Base-by-base conservation (phyloP, 2,113 vertebrate species). In the Macheiramphus alcinus region DNA sequence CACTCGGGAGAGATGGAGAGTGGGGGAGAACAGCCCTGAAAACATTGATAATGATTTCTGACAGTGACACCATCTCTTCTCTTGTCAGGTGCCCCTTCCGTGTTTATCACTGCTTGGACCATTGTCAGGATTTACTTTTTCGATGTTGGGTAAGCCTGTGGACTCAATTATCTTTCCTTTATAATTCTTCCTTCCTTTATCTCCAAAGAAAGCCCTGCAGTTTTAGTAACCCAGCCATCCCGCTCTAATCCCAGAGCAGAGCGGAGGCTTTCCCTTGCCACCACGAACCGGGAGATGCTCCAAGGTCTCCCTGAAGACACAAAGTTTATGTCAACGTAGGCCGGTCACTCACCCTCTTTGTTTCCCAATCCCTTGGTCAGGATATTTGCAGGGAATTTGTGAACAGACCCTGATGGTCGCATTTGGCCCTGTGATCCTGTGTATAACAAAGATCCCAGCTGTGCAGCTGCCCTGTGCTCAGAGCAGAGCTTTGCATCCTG, bases 31-130 rank as follows among this genome's bases (percentile, higher is more conserved):
- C 7, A 70, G 63, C 27, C 20, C 72, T 67, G 65, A 52, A 79
- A 56, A 21, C 23, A 29, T 1, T 22, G 11, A 3, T 32, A 5
- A 16, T n/a, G 16, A 32, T 82, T 91, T 87, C 58, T 93, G 79
- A 23, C 11, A 32, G n/a, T 43, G 65, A 21, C 43, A 16, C 40
- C 50, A 9, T 79, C 72, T 88, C 38, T 25, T 96, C 75, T 94
- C 52, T 96, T 85, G 27, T 31, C 97, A 99, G 99, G 99, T 87
- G 98, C 99, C 16, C 99, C 99, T 13, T 97, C 98, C 0, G 90
- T 99, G 68, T 99, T 99, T 97, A 99, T 98, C 97, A 98, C 98
- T 61, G 98, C 98, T 27, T 99, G 99, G 99, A 98, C 98, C 53
- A 56, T 99, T 61, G 96, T 98, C 76, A 99, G 98, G 97, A 98